Conservation (phyloP, 2,888 invertebrate genomes). For the Malachius bipustulatus region DNA sequence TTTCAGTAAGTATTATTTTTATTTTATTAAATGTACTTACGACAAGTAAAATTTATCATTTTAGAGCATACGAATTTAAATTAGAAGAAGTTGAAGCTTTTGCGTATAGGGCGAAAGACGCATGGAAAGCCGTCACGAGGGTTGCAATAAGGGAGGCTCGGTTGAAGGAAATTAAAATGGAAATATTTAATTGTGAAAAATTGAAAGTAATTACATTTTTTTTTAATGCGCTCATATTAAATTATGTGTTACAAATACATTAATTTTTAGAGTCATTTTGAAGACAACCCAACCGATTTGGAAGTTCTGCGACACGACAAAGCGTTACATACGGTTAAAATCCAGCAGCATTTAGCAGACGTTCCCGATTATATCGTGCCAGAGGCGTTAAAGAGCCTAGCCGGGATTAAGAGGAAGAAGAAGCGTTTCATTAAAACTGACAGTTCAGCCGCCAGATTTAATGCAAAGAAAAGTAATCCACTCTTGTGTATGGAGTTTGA, state of each 20-base stretch:
- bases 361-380: slow-evolving; percentile 91
- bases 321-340: slow-evolving; percentile 70
- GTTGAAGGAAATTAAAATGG: slow-evolving; percentile 88
- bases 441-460: slow-evolving; percentile 28
- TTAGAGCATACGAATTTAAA: slow-evolving; percentile 83
- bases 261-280: slow-evolving; percentile 65
- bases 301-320: slow-evolving; percentile 76
- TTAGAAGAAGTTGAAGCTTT: slow-evolving; percentile 95
- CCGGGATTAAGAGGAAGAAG: slow-evolving; percentile 37
- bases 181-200: slow-evolving; percentile 85
- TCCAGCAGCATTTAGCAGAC: slow-evolving; percentile 75
- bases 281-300: slow-evolving; percentile 81
- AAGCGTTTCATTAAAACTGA: slow-evolving; percentile 23
- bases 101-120: slow-evolving; percentile 87
- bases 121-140: slow-evolving; percentile 87
- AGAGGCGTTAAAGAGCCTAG: slow-evolving; percentile 55
- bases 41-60: slow-evolving; percentile 12
- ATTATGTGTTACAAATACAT: too few relatives aligned
- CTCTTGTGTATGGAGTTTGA: slow-evolving; percentile 53
- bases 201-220: slow-evolving; percentile 58
- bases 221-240: too few relatives aligned
- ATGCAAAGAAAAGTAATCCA: slow-evolving; percentile 57
- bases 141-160: slow-evolving; percentile 90
- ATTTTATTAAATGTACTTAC: slow-evolving; percentile 7
- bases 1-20: slow-evolving; percentile 45